phyloP scores from a whole-genome alignment of 2,888 invertebrate genomes.

The Trichogramma dendrolimi region DNA sequence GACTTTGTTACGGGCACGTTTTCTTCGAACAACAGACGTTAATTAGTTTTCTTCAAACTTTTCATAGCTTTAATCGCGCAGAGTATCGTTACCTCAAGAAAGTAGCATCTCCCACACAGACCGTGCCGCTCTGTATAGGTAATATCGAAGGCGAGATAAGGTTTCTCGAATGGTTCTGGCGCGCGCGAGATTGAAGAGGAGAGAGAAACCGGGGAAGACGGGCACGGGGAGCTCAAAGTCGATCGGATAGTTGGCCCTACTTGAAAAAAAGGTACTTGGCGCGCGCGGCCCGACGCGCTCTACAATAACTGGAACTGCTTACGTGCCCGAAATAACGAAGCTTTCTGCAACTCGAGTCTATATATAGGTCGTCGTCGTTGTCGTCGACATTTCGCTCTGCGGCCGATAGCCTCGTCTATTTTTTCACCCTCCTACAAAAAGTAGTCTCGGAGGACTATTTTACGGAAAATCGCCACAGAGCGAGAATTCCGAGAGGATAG shows the following conservation, averaged over 20 bases:
- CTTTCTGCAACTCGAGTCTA: not conserved
- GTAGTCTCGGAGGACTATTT: constrained; percentile 6
- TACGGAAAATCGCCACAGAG: not conserved
- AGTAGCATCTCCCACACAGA: too few species aligned
- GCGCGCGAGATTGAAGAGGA: not conserved
- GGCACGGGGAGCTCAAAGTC: constrained; percentile 21
- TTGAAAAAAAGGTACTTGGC: constrained; percentile 47
- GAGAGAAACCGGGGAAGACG: not conserved
- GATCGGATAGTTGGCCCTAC: constrained; percentile 37
- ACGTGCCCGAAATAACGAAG: constrained; percentile 49
- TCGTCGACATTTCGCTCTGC: not conserved
- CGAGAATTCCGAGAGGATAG: constrained; percentile 1
- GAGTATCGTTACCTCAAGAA: too few species aligned
- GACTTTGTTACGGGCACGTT: too few species aligned
- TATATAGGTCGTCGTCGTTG: too few species aligned
- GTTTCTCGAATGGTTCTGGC: not conserved
- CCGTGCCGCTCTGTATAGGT: not conserved
- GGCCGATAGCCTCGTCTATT: not conserved
- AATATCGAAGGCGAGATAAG: constrained; percentile 3
- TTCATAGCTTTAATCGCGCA: too few species aligned
- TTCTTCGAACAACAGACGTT: too few species aligned
- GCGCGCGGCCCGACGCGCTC: constrained; percentile 47
- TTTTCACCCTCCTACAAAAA: constrained; percentile 8
- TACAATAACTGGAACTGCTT: constrained; percentile 49
- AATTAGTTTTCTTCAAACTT: too few species aligned